Evolutionary conservation across 2,888 invertebrate genomes (phyloP).

Genomic region (Noctua janthe): DNA sequence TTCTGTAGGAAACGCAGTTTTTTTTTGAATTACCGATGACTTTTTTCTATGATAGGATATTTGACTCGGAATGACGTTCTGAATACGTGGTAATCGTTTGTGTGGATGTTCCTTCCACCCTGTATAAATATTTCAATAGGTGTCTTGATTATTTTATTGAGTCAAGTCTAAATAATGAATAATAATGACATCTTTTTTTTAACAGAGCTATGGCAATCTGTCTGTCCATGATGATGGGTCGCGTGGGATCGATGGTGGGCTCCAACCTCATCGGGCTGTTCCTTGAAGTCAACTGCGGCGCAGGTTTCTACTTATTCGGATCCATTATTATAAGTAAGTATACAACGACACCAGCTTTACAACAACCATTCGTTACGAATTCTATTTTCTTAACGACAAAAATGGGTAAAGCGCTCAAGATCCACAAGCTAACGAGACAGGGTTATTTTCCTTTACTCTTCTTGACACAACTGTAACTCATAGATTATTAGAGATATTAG

Average conservation of each 20-base stretch:
- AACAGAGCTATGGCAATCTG: constrained; percentile 92
- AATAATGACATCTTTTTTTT: not conserved
- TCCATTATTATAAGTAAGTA: constrained; percentile 86
- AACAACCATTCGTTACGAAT: not conserved
- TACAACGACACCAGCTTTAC: not conserved
- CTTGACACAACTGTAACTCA: not conserved
- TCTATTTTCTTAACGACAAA: not conserved
- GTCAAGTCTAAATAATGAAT: too few species aligned
- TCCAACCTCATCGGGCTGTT: constrained; percentile 92
- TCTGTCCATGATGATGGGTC: constrained; percentile 91
- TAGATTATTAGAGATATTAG: not conserved
- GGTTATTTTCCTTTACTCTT: too few species aligned
- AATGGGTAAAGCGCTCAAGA: not conserved
- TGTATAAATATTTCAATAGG: too few species aligned
- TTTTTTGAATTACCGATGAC: too few species aligned
- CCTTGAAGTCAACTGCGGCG: constrained; percentile 91
- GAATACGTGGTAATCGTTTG: too few species aligned
- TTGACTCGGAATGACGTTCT: too few species aligned
- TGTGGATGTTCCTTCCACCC: too few species aligned
- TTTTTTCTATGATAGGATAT: too few species aligned
- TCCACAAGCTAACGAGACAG: not conserved
- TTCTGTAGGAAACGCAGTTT: too few species aligned
- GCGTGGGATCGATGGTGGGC: constrained; percentile 92
- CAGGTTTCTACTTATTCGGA: constrained; percentile 92
- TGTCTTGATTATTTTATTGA: too few species aligned